Evolutionary conservation across 2,797 vertebrate genomes (phyloP).

Genomic region (Malacoctenus gilli): DNA sequence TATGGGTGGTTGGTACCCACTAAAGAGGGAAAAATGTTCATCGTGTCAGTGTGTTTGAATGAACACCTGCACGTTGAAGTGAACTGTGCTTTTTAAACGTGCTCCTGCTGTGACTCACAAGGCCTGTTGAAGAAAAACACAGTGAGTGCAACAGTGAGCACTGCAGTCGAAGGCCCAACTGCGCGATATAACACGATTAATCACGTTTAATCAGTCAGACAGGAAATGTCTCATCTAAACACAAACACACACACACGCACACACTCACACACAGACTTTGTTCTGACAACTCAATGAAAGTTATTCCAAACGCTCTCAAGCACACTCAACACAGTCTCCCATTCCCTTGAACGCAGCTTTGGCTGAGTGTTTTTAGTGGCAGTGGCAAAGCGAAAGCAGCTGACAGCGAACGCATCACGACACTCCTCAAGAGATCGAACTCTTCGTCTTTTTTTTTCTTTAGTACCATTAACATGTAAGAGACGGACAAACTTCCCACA

Average conservation of each 20-base stretch:
- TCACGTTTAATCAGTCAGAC: too few relatives aligned
- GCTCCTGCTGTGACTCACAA: conserved; percentile 3
- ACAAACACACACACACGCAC: neutral
- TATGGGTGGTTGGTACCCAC: neutral
- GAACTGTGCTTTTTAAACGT: conserved; percentile 23
- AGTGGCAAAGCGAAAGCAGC: conserved; percentile 48
- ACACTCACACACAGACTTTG: conserved; percentile 9
- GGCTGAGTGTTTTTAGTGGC: conserved; percentile 48
- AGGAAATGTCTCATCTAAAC: conserved; percentile 12
- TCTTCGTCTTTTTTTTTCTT: neutral
- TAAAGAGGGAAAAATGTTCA: conserved; percentile 21
- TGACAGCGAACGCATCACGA: conserved; percentile 35
- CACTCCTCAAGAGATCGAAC: conserved; percentile 13
- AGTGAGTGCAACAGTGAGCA: too few relatives aligned
- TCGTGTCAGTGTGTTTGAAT: too few relatives aligned
- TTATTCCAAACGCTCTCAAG: conserved; percentile 14
- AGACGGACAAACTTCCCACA: conserved; percentile 20
- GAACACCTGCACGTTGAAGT: too few relatives aligned
- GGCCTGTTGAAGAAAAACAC: too few relatives aligned
- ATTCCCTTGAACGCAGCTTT: conserved; percentile 38
- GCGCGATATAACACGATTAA: too few relatives aligned
- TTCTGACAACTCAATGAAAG: too few relatives aligned
- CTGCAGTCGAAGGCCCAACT: too few relatives aligned
- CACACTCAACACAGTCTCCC: neutral
- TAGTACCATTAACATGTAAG: conserved; percentile 47